Conservation (phyloP, 1,140 invertebrate genomes). For the Lycorma delicatula region DNA sequence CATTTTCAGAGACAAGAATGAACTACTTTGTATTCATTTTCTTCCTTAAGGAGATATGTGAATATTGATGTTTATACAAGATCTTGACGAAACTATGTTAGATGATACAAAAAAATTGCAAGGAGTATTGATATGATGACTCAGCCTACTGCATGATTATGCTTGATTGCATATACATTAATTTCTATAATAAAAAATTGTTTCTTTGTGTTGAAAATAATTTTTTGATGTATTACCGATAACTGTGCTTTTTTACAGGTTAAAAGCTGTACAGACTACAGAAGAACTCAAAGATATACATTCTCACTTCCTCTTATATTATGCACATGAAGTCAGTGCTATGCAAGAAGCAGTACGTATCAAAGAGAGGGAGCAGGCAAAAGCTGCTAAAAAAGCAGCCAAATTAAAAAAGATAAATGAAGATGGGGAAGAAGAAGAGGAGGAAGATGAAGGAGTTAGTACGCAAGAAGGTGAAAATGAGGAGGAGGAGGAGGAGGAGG, state of each 20-base stretch:
- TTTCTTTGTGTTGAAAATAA: no score
- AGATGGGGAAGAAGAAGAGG: conserved; percentile 52
- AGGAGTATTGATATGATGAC: no score
- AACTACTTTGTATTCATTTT: no score
- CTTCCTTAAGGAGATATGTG: no score
- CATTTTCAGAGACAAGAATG: no score
- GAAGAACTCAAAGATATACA: conserved; percentile 91
- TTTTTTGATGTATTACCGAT: no score
- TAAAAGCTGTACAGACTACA: conserved; percentile 70
- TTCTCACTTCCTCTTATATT: conserved; percentile 88
- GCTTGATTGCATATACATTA: no score
- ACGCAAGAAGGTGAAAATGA: conserved; percentile 40
- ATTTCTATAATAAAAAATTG: no score
- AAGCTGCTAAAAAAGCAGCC: conserved; percentile 48
- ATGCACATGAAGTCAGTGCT: conserved; percentile 56
- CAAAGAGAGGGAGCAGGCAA: conserved; percentile 44
- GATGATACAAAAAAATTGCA: no score
- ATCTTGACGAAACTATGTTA: no score
- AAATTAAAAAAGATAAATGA: conserved; percentile 31
- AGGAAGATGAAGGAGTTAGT: conserved; percentile 41
- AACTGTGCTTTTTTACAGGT: conserved; percentile 38
- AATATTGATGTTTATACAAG: no score
- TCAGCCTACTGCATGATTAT: no score
- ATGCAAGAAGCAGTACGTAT: conserved; percentile 35
- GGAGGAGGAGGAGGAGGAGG: conserved; percentile 38